Evolutionary conservation across 2,113 vertebrate species (phyloP), one percentile per base, ranked within the genome.

Genomic region (Corydoras maculifer): DNA sequence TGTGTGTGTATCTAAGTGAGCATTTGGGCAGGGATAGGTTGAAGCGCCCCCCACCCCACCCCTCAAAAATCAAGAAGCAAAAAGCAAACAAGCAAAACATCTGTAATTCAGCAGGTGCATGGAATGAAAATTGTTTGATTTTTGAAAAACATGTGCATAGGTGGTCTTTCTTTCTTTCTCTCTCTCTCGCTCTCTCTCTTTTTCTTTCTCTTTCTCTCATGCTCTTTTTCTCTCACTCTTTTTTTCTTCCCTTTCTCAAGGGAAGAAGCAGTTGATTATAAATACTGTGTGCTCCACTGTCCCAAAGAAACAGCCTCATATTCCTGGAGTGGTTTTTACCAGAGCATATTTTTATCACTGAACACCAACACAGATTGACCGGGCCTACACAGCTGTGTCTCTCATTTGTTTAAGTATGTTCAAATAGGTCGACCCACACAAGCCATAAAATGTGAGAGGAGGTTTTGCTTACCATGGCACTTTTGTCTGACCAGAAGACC

Each of bases 391-490:
- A 87, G 87, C 86, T 89, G 87, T 80, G 84, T 82, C 84, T 87
- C 85, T 88, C 88, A 89, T 88, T 89, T 85, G 80, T 84, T 86
- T 87, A 87, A 88, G 86, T 82, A 84, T 84, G 86, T 87, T 89
- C 88, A 90, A 90, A 90, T 87, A 89, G 83, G 86, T 77, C 80
- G 75, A 77, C 84, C 87, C 86, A 88, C 86, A 85, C 74, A 78
- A 84, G 83, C 86, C 87, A 87, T 85, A 86, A 85, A 87, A 83
- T 83, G 84, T 84, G 84, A 87, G 84, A 84, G 82, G 84, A 88
- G 88, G 87, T 86, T 89, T 87, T 88, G 86, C 82, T 87, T 85
- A 84, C 86, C 80, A 80, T 85, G 77, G 84, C 87, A 87, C 83
- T 88, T 88, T 88, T 86, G 86, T 87, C 86, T 83, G 84, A 86